These are phyloP conservation scores for Adelognathus sp. DNA, from an alignment of 2,888 invertebrate genomes.

Conservation along the genomic window DNA sequence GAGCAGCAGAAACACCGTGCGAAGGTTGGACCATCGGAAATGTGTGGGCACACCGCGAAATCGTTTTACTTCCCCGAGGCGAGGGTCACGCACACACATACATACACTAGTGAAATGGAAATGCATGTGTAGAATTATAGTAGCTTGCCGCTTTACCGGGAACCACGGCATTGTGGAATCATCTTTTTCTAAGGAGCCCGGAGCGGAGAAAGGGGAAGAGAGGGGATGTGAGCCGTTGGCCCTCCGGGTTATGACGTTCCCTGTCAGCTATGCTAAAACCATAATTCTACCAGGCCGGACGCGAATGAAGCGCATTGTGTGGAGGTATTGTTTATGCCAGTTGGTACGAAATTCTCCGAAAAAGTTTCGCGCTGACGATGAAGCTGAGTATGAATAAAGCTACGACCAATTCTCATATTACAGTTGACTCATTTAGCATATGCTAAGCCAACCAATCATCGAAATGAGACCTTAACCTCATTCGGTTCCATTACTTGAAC, in stretches of 20 bases:
- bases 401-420: not conserved
- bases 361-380: not conserved
- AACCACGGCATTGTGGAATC: conserved; percentile 48
- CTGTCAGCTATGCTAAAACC: conserved; percentile 54
- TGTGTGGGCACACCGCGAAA: conserved; percentile 48
- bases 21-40: conserved; percentile 25
- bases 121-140: conserved; percentile 6
- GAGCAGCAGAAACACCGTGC: not conserved
- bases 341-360: conserved; percentile 19
- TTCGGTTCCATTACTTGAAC: too few species aligned
- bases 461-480: not conserved
- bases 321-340: conserved; percentile 53
- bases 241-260: conserved; percentile 48
- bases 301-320: conserved; percentile 58
- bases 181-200: conserved; percentile 35
- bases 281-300: conserved; percentile 48
- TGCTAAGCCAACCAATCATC: not conserved
- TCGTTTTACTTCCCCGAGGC: conserved; percentile 49
- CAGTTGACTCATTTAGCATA: not conserved
- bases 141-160: conserved; percentile 44
- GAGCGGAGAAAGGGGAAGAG: not conserved
- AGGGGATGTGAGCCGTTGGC: conserved; percentile 6
- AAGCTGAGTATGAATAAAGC: not conserved
- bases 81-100: not conserved
- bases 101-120: not conserved